Base-by-base conservation (phyloP, 2,888 invertebrate species). In the Ganaspis brasiliensis region DNA sequence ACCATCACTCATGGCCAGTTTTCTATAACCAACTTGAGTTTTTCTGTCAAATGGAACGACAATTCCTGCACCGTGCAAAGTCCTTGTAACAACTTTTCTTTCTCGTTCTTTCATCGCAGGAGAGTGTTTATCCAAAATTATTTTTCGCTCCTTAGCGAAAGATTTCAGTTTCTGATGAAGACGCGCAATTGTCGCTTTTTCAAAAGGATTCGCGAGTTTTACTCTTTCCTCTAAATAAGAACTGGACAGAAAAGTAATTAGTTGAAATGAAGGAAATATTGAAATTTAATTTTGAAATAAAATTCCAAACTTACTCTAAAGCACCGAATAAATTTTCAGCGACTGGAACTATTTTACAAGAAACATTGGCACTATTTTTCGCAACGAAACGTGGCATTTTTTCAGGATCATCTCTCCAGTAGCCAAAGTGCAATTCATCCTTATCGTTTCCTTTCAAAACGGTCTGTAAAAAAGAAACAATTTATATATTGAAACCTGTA, bases 21-120 rank as follows among this genome's bases (percentile, higher is more conserved):
- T 95, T 80, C 99, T 94, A 89, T 99, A 99, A 0, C 99, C 99
- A 4, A 97, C 88, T 87, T 97, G 95, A 0, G 96, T 95, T 89
- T 96, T 96, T 87, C 95, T 95, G 85, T 97, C 93, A 75, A 95
- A 95, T 0, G 98, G 98, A 1, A 98, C 98, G 35, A 96, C 95
- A 85, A 98, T 94, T 16, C 98, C 98, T 57, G 95, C 95, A 75
- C 94, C 94, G 90, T 97, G 97, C 84, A 97, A 95, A 40, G 96
- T 95, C 89, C 94, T 95, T 0, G 96, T 92, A 0, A 96, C 94
- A 12, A 94, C 93, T 79, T 93, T 93, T 57, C 92, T 92, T 45
- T 94, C 92, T n/a, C 95, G 92, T 70, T 93, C 92, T 79, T 93
- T 94, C 91, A 96, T 95, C 77, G 92, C 92, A 31, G 91, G 88